These are phyloP conservation scores for Henicopernis longicauda DNA, from an alignment of 2,113 vertebrate species.

Conservation along the genomic window DNA sequence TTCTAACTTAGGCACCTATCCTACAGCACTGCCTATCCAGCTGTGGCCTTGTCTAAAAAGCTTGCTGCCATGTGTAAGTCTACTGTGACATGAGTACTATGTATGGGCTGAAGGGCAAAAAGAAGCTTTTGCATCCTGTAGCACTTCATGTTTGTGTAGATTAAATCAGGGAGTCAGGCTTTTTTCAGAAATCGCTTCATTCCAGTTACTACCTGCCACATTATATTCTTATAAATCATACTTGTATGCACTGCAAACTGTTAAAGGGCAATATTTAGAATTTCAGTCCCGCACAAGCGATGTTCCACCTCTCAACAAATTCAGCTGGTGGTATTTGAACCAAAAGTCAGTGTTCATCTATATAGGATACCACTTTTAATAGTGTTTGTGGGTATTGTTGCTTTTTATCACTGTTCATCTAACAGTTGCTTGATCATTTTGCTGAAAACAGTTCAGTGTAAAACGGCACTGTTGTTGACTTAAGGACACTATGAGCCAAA, in stretches of 20 bases:
- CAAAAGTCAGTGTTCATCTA: neutral
- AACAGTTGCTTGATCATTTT: no score
- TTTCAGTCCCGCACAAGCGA: neutral
- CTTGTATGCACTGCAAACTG: neutral
- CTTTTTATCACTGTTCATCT: neutral
- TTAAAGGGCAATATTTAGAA: neutral
- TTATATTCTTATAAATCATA: neutral
- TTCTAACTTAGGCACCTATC: neutral
- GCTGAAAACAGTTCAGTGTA: neutral
- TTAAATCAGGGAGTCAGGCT: neutral
- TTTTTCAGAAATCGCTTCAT: neutral
- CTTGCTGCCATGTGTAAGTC: rapidly evolving
- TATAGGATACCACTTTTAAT: neutral
- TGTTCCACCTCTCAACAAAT: neutral
- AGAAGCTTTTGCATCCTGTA: neutral
- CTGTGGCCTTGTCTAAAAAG: neutral
- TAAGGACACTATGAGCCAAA: neutral
- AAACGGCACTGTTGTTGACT: neutral
- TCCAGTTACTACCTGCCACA: neutral
- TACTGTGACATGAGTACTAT: neutral
- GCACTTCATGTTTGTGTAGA: rapidly evolving
- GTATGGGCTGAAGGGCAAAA: neutral
- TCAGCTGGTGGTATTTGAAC: neutral
- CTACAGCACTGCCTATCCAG: neutral
- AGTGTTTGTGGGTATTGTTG: neutral